Conservation (phyloP, 2,113 vertebrate species). For the Melanerpes aurifrons region DNA sequence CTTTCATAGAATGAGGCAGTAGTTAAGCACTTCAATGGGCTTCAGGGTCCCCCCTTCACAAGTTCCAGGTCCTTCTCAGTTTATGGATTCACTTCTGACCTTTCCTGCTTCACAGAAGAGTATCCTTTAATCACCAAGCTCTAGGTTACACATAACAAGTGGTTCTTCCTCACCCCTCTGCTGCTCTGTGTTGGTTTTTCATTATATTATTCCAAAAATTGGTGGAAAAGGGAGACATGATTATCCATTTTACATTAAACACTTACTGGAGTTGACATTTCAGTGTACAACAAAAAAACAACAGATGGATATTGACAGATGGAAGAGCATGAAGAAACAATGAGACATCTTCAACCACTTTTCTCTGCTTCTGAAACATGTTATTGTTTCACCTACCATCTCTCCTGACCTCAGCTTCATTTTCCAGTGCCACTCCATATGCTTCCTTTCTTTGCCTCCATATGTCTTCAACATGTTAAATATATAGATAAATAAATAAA, state of each 20-base stretch:
- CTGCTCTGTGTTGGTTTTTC: background rate
- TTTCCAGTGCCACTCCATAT: conserved; percentile 58
- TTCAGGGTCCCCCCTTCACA: background rate
- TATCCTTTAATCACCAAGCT: conserved; percentile 32
- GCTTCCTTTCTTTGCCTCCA: conserved; percentile 52
- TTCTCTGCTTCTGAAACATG: conserved; percentile 48
- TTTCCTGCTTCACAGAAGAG: conserved; percentile 61
- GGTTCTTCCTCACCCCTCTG: background rate
- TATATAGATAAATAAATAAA: background rate
- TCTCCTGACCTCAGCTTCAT: conserved; percentile 40
- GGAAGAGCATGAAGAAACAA: conserved; percentile 66
- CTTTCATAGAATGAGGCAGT: conserved; percentile 22
- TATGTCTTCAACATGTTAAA: conserved; percentile 33
- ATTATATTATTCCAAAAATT: background rate
- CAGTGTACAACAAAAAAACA: conserved; percentile 60
- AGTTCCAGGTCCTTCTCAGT: conserved; percentile 57
- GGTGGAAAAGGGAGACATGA: conserved; percentile 12
- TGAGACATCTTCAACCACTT: conserved; percentile 54
- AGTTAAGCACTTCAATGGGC: background rate
- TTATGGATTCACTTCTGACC: conserved; percentile 60
- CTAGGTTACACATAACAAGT: background rate
- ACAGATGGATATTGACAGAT: conserved; percentile 71
- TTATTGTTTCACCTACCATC: conserved; percentile 66
- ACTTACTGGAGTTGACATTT: conserved; percentile 61
- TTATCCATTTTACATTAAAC: conserved; percentile 60